Conservation (phyloP, 2,113 vertebrate genomes). For the Cromileptes altivelis region DNA sequence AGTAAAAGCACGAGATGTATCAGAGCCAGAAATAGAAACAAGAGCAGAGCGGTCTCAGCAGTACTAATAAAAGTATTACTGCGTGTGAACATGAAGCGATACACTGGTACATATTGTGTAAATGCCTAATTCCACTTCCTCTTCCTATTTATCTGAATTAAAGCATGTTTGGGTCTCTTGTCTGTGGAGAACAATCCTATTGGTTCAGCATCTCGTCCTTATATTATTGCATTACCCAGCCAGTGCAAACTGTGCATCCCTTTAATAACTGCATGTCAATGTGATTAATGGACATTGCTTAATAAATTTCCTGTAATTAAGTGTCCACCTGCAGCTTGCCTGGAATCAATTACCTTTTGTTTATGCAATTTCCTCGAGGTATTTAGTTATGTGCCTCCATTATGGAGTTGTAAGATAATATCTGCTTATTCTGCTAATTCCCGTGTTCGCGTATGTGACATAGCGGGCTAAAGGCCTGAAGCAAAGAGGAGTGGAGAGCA, state of each 20-base stretch:
- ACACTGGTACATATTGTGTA: conserved; percentile 13
- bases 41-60: not conserved
- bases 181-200: conserved; percentile 45
- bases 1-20: not conserved
- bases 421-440: conserved; percentile 79
- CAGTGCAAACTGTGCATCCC: conserved; percentile 86
- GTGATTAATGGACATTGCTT: conserved; percentile 96
- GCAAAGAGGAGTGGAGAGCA: conserved; percentile 39
- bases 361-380: conserved; percentile 79
- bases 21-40: not conserved
- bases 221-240: conserved; percentile 64
- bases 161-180: conserved; percentile 33
- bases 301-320: conserved; percentile 97
- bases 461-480: conserved; percentile 39
- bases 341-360: conserved; percentile 97
- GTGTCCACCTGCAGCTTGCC: conserved; percentile 94
- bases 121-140: conserved; percentile 31
- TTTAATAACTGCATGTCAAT: conserved; percentile 90
- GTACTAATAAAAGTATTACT: not conserved
- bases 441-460: conserved; percentile 60
- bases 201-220: conserved; percentile 45
- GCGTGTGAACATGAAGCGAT: not conserved
- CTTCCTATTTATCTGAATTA: conserved; percentile 71
- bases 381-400: conserved; percentile 76
- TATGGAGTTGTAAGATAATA: conserved; percentile 79